Evolutionary conservation across 2,797 vertebrate species (phyloP).

Genomic region (Hylomyscus alleni): DNA sequence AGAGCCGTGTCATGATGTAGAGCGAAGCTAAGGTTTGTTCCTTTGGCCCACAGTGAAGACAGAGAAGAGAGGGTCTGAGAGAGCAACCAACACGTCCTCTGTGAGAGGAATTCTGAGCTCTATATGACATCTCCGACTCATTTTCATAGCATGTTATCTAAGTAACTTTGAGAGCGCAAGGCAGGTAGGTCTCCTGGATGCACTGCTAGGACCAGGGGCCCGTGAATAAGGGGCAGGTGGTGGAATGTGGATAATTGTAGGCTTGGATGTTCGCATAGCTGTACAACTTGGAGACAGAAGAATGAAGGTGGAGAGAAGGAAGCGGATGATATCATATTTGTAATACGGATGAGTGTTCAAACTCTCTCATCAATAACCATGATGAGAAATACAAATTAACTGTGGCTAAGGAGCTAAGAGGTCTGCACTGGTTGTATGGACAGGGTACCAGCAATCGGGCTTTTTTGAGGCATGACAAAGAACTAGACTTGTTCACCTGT

Average conservation of each 20-base stretch:
- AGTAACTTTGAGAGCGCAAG: not conserved
- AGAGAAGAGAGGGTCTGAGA: not conserved
- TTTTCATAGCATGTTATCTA: not conserved
- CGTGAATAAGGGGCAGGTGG: not conserved
- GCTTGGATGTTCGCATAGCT: not conserved
- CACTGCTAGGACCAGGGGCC: not conserved
- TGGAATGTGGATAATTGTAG: not conserved
- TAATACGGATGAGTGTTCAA: not conserved
- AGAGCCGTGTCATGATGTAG: not conserved
- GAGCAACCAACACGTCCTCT: not conserved
- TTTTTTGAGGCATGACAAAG: not conserved
- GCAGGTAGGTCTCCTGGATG: not conserved
- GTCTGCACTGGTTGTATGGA: not conserved
- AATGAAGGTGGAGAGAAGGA: not conserved
- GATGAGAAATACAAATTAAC: not conserved
- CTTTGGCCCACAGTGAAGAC: not conserved
- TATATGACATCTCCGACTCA: accelerated
- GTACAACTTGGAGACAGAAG: not conserved
- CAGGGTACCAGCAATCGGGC: not conserved
- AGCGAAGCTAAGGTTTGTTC: not conserved
- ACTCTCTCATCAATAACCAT: not conserved
- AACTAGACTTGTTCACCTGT: not conserved
- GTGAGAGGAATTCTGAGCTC: not conserved
- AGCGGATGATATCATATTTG: too few species aligned
- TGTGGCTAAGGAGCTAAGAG: accelerated